Conservation (phyloP, 2,113 vertebrate species). For the Pionites leucogaster region DNA sequence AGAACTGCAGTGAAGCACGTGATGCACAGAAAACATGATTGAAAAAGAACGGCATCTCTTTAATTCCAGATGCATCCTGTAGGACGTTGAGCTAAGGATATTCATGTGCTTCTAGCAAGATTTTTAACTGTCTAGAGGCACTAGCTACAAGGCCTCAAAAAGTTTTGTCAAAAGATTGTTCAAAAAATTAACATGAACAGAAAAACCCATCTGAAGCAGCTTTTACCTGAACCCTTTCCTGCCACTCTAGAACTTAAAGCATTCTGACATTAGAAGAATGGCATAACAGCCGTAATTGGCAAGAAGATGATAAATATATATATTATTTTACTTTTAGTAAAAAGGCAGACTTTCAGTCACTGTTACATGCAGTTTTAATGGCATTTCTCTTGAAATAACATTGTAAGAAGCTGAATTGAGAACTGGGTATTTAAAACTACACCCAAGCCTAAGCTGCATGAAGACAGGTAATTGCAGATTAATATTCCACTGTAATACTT, state of each 20-base stretch:
- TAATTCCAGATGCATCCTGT: neutral
- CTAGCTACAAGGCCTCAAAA: neutral
- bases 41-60: neutral
- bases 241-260: neutral
- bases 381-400: neutral
- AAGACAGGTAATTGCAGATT: constrained; percentile 50
- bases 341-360: neutral
- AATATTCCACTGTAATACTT: constrained; percentile 40
- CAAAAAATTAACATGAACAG: neutral
- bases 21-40: neutral
- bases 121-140: neutral
- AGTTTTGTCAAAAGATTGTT: neutral
- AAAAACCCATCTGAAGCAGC: neutral
- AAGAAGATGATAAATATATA: neutral
- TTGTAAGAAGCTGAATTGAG: neutral
- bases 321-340: neutral
- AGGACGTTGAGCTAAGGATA: neutral
- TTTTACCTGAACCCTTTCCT: neutral
- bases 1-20: neutral
- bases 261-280: neutral
- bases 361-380: neutral
- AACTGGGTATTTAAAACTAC: neutral
- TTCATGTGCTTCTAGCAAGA: neutral
- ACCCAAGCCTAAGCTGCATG: constrained; percentile 14
- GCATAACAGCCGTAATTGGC: neutral